A percentile compares a stretch with the other conserved stretches of the same genome.
phyloP scores from a whole-genome alignment of 2,113 vertebrate species.

The Anhinga rufa region DNA sequence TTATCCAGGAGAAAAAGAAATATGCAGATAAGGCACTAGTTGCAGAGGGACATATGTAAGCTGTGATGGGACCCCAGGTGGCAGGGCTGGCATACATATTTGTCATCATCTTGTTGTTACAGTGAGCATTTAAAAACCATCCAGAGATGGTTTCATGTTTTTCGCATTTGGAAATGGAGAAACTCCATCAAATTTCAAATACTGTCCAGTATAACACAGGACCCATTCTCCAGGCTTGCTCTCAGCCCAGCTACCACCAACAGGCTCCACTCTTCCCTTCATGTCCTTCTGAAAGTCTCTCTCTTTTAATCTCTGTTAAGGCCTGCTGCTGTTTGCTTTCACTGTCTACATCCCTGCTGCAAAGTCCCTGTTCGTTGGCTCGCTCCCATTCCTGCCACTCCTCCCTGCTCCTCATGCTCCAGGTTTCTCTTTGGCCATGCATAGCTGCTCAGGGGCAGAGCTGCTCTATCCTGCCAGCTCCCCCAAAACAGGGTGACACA shows the following conservation, averaged over 20 bases:
- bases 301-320: neutral
- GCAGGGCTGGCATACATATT: neutral
- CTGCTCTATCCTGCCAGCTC: rapidly evolving
- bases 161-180: neutral
- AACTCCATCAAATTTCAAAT: neutral
- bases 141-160: neutral
- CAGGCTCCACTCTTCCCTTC: neutral
- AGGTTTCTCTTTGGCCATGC: rapidly evolving
- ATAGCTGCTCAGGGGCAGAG: neutral
- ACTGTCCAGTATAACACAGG: neutral
- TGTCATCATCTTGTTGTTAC: neutral
- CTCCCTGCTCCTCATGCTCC: neutral
- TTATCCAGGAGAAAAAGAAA: neutral
- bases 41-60: neutral
- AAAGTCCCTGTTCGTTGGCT: rapidly evolving
- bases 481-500: neutral
- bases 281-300: neutral
- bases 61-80: neutral
- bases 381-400: neutral
- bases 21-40: neutral
- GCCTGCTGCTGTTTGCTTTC: neutral
- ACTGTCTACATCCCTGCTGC: neutral
- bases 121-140: neutral
- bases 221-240: neutral
- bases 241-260: neutral